Evolutionary conservation across 2,113 vertebrate genomes (phyloP), one percentile per base, ranked within the genome.

Genomic region (Lasiurus borealis): DNA sequence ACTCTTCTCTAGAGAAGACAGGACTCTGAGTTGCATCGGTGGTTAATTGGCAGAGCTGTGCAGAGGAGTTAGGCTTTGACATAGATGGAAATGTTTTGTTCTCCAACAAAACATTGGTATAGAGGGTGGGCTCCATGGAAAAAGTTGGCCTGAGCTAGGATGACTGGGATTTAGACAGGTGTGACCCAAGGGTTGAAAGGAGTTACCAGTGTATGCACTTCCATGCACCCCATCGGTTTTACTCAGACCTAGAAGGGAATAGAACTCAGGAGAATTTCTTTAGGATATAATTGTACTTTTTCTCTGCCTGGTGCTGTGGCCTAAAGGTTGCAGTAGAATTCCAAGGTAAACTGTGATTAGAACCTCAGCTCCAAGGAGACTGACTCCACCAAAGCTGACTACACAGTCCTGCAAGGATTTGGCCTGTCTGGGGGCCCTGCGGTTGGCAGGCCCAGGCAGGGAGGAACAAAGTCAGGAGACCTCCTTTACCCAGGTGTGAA

Each of bases 401-500:
- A 3, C 14, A 34, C 10, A 44, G 59, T 34, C 64, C 54, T 18
- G 3, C 12, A 23, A 76, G 62, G 90, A 71, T 44, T 1, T 5
- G 18, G 72, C 76, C 91, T 59, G 8, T 95, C 15, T 3, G 0
- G 25, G 94, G 82, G 54, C 95, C 84, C 66, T 13, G 1, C 34
- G 48, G 57, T 34, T 36, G 73, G 59, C 77, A 84, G 86, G 6
- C 73, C 62, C 48, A 23, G 81, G 50, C 88, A 96, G 64, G 82
- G 10, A 23, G 46, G 93, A n/a, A n/a, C 40, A 31, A 71, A 95
- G 4, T 62, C 96, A 71, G 88, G 68, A 96, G 84, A 86, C n/a
- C 75, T 46, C 8, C 52, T 59, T 92, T 85, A 82, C 0, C 14
- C 88, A 96, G 78, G 92, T 71, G 84, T 19, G 92, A 94, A 94